These are phyloP conservation scores for Odontesthes bonariensis DNA, from an alignment of 2,113 vertebrate species.

Conservation along the genomic window DNA sequence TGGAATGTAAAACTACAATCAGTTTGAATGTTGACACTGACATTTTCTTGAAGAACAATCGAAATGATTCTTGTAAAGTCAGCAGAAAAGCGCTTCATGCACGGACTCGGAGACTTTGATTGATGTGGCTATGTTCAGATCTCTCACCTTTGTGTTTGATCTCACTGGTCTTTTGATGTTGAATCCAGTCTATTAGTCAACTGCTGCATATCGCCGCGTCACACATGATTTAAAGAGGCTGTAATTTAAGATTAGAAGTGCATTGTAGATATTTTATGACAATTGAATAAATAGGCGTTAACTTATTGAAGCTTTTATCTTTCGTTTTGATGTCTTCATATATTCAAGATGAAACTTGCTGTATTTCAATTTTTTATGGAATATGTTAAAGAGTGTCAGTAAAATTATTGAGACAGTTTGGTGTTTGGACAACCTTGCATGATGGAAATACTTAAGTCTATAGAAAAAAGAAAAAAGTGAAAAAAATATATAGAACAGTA, in stretches of 20 bases:
- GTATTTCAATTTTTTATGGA: no score
- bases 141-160: conserved; percentile 5
- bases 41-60: neutral
- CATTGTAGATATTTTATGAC: neutral
- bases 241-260: conserved; percentile 7
- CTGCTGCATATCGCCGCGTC: neutral
- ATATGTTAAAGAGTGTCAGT: no score
- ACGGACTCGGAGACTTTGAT: neutral
- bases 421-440: neutral
- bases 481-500: neutral
- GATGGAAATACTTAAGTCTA: neutral
- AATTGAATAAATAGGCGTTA: neutral
- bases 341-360: neutral
- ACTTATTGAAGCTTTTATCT: conserved; percentile 1
- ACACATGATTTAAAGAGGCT: neutral
- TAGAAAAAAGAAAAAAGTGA: no score
- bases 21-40: neutral
- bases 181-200: conserved; percentile 17
- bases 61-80: neutral
- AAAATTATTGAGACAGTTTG: neutral
- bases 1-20: neutral
- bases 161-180: conserved; percentile 10
- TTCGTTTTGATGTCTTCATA: neutral
- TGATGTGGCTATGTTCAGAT: neutral
- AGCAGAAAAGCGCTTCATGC: neutral